Evolutionary conservation across 2,888 invertebrate genomes (phyloP).

Genomic region (Mythimna albipuncta): DNA sequence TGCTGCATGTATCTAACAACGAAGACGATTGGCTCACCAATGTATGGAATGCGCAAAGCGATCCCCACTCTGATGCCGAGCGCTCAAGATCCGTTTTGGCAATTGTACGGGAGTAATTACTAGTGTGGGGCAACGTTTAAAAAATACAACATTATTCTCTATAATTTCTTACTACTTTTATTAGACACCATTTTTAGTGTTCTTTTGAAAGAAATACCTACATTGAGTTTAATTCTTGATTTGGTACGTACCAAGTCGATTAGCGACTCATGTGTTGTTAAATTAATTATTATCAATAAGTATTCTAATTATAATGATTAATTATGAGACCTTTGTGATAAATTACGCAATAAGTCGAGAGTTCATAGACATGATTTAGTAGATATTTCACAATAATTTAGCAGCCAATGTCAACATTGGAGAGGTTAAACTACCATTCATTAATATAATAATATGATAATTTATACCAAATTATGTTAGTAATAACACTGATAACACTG

Average conservation of each 20-base stretch:
- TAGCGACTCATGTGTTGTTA: no score
- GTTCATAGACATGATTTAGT: slow-evolving; percentile 22
- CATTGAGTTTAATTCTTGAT: background rate
- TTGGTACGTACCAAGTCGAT: background rate
- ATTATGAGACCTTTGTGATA: slow-evolving; percentile 6
- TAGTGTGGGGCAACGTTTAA: no score
- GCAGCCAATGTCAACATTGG: background rate
- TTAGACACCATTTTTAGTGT: no score
- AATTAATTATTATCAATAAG: background rate
- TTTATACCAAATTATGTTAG: background rate
- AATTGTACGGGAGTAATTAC: no score
- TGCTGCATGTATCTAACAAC: no score
- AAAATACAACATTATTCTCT: no score
- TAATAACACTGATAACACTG: background rate
- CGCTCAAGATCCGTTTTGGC: no score
- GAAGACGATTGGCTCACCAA: no score
- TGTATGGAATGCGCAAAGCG: no score
- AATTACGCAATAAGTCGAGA: slow-evolving; percentile 28
- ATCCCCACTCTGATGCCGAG: no score
- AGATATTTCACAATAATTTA: slow-evolving; percentile 29
- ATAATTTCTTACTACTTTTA: no score
- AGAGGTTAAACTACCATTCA: background rate
- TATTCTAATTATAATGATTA: background rate
- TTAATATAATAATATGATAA: background rate
- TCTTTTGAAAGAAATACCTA: background rate